phyloP scores from a whole-genome alignment of 1,140 invertebrate genomes.

The Wiebesia pumilae region DNA sequence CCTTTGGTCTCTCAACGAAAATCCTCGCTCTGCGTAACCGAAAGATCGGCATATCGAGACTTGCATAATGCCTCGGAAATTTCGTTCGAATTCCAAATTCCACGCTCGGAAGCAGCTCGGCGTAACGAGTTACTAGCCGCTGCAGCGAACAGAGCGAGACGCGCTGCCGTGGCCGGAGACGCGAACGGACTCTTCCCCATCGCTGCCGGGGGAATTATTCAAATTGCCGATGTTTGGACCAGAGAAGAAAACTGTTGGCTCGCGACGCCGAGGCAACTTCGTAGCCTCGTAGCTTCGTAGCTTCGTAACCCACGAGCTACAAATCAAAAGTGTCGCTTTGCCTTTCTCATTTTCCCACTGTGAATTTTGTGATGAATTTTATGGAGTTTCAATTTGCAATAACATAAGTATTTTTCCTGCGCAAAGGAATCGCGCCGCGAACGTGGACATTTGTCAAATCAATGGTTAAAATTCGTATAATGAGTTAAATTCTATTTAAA shows the following conservation, averaged over 20 bases:
- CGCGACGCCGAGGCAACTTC: not conserved
- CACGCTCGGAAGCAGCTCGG: slow-evolving; percentile 39
- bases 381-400: slow-evolving; percentile 47
- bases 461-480: slow-evolving; percentile 1
- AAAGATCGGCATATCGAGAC: slow-evolving; percentile 22
- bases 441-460: not conserved
- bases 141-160: slow-evolving; percentile 26
- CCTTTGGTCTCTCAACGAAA: not conserved
- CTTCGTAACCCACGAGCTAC: slow-evolving; percentile 4
- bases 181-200: slow-evolving; percentile 40
- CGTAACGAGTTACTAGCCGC: slow-evolving; percentile 39
- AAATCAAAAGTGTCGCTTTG: slow-evolving; percentile 50
- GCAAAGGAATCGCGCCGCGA: too few relatives aligned
- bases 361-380: slow-evolving; percentile 31
- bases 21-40: not conserved
- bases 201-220: slow-evolving; percentile 66
- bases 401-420: slow-evolving; percentile 10
- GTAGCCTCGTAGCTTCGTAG: too few relatives aligned
- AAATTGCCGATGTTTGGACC: slow-evolving; percentile 64
- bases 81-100: slow-evolving; percentile 49
- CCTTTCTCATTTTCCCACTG: slow-evolving; percentile 26
- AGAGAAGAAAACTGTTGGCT: slow-evolving; percentile 41
- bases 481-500: slow-evolving; percentile 2
- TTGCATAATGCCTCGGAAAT: slow-evolving; percentile 45
- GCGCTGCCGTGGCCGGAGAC: not conserved